phyloP scores from a whole-genome alignment of 1,140 invertebrate genomes.

The Melanaphis sacchari region DNA sequence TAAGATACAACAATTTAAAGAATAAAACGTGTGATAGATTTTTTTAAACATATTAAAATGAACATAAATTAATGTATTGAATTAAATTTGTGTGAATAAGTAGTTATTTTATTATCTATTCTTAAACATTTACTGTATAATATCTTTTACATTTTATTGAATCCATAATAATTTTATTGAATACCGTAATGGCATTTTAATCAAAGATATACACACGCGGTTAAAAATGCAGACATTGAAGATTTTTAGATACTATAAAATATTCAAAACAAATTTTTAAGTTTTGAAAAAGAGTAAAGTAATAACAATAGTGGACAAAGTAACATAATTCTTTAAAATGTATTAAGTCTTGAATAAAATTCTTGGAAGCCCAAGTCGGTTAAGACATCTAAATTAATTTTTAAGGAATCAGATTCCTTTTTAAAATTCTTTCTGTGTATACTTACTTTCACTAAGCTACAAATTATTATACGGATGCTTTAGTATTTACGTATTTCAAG shows the following conservation, averaged over 20 bases:
- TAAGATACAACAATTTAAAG: no score
- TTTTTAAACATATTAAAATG: background rate
- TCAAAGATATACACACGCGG: background rate
- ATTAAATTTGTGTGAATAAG: background rate
- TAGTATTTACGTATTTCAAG: background rate
- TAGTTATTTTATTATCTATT: background rate
- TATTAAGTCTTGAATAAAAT: background rate
- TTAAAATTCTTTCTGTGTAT: background rate
- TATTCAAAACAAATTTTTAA: background rate
- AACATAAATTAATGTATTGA: background rate
- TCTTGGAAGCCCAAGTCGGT: background rate
- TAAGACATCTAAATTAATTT: background rate
- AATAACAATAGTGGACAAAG: background rate
- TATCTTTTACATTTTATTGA: background rate
- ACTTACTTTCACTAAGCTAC: background rate
- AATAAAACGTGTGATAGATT: no score
- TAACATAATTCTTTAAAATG: conserved; percentile 4
- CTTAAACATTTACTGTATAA: background rate
- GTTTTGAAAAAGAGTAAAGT: background rate
- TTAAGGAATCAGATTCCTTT: background rate
- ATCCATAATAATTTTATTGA: background rate
- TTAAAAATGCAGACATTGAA: background rate
- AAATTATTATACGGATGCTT: background rate
- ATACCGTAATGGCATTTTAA: background rate
- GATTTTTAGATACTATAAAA: background rate